phyloP scores from a whole-genome alignment of 2,113 vertebrate genomes.

The Sebastes fasciatus region DNA sequence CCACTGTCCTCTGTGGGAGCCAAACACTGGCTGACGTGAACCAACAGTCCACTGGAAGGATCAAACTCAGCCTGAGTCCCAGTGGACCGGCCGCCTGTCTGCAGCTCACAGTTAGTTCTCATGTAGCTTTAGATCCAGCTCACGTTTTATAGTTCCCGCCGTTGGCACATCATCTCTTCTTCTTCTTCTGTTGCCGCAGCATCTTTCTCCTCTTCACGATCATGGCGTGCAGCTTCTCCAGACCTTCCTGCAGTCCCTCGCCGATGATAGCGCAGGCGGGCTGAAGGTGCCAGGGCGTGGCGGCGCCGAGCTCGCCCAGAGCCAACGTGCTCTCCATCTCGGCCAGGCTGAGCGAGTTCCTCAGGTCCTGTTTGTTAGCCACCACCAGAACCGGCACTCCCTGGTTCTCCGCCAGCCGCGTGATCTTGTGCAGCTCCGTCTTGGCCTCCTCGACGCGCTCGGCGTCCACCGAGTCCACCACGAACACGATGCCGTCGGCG shows the following conservation, averaged over 20 bases:
- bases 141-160: background rate
- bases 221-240: slow-evolving; percentile 94
- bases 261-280: slow-evolving; percentile 96
- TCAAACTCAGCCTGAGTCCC: slow-evolving; percentile 54
- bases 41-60: slow-evolving; percentile 45
- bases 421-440: slow-evolving; percentile 96
- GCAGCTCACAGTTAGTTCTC: background rate
- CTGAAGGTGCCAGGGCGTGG: slow-evolving; percentile 95
- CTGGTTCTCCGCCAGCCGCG: slow-evolving; percentile 93
- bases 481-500: slow-evolving; percentile 94
- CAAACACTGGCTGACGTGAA: slow-evolving; percentile 11
- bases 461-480: slow-evolving; percentile 94
- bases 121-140: slow-evolving; percentile 20
- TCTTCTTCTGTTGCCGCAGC: slow-evolving; percentile 93
- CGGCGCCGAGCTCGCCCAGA: slow-evolving; percentile 88
- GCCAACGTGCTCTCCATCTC: slow-evolving; percentile 93
- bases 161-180: slow-evolving; percentile 88
- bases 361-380: slow-evolving; percentile 96
- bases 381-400: slow-evolving; percentile 95
- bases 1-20: slow-evolving; percentile 15
- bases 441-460: slow-evolving; percentile 96
- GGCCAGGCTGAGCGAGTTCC: slow-evolving; percentile 89
- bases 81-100: background rate
- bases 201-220: slow-evolving; percentile 92
- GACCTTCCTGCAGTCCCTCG: slow-evolving; percentile 93